Percentiles rank a stretch among this genome's conserved stretches.
Conservation (phyloP, 2,888 invertebrate species). For the Oscheius myriophilus region DNA sequence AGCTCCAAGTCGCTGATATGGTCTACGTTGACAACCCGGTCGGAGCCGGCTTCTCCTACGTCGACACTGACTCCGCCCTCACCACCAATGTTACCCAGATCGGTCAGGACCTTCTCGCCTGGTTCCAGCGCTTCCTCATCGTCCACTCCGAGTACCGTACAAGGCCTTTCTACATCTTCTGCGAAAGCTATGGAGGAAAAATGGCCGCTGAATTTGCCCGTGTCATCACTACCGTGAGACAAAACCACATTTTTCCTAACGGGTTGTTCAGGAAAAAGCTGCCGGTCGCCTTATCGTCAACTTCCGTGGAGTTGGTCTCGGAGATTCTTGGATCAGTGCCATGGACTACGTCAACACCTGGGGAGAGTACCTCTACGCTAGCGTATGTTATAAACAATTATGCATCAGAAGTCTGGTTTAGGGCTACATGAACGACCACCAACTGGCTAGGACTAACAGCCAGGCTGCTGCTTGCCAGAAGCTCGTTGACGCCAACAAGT, state of each 20-base stretch:
- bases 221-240: constrained; percentile 72
- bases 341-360: constrained; percentile 85
- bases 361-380: constrained; percentile 82
- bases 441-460: constrained; percentile 42
- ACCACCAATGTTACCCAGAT: constrained; percentile 71
- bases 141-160: constrained; percentile 79
- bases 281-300: constrained; percentile 75
- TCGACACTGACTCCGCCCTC: constrained; percentile 70
- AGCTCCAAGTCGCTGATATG: constrained; percentile 83
- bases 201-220: constrained; percentile 86
- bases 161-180: constrained; percentile 84
- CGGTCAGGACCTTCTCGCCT: constrained; percentile 80
- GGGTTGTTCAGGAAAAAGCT: constrained; percentile 79
- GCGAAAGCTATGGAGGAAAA: constrained; percentile 91
- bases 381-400: constrained; percentile 74
- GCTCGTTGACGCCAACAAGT: constrained; percentile 75
- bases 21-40: constrained; percentile 90
- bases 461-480: constrained; percentile 53
- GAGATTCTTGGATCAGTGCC: constrained; percentile 90
- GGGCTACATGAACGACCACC: constrained; percentile 60
- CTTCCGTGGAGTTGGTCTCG: constrained; percentile 83
- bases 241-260: too few species aligned
- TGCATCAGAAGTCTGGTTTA: constrained; percentile 31
- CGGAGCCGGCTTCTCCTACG: constrained; percentile 84
- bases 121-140: constrained; percentile 79